These are phyloP conservation scores for Bombycilla garrulus DNA, from an alignment of 2,113 vertebrate genomes.

Conservation along the genomic window DNA sequence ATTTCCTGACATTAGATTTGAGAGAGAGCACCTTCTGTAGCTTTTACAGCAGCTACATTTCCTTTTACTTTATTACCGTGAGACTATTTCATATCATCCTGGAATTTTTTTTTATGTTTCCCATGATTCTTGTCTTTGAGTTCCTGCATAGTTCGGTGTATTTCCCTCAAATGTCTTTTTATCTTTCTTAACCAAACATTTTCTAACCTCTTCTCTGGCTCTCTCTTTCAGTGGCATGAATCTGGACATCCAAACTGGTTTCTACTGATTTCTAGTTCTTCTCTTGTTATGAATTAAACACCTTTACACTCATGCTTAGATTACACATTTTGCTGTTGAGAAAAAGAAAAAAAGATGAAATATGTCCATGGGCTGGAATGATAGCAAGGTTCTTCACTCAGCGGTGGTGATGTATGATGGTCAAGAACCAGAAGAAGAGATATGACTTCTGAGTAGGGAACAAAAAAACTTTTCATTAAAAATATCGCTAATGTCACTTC, in stretches of 20 bases:
- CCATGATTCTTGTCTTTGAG: neutral
- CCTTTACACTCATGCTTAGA: neutral
- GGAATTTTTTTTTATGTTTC: neutral
- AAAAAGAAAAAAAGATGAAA: neutral
- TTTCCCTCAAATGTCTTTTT: neutral
- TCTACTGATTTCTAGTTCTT: neutral
- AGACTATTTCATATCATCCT: neutral
- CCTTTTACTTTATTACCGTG: neutral
- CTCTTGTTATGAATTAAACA: neutral
- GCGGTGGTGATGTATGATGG: neutral
- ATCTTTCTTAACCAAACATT: neutral
- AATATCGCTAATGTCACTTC: neutral
- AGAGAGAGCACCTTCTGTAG: neutral
- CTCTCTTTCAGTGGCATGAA: neutral
- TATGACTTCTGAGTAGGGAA: neutral
- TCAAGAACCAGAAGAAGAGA: neutral
- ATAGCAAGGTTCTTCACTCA: neutral
- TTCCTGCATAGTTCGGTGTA: neutral
- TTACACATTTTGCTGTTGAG: neutral
- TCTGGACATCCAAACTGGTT: neutral
- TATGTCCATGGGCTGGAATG: neutral
- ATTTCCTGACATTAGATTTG: conserved; percentile 10
- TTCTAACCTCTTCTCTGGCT: neutral
- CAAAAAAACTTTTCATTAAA: neutral
- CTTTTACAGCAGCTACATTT: neutral